Percentiles rank a stretch among this genome's conserved stretches.
Conservation (phyloP, 2,797 vertebrate genomes). For the Acropternis orthonyx region DNA sequence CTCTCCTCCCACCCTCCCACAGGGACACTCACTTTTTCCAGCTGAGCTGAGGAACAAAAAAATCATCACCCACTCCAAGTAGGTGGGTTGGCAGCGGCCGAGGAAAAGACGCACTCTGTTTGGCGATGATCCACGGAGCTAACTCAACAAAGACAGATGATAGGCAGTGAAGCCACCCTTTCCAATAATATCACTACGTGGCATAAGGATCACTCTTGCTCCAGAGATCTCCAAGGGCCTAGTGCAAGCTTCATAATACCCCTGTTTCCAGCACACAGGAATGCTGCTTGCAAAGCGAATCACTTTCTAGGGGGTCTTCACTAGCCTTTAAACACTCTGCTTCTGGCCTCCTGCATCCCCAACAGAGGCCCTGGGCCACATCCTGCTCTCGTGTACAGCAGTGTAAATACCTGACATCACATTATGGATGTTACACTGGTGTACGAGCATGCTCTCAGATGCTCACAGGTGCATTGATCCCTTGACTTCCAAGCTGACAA, state of each 20-base stretch:
- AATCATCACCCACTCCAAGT: constrained; percentile 40
- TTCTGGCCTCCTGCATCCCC: background rate
- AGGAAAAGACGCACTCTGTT: constrained; percentile 11
- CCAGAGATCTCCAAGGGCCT: background rate
- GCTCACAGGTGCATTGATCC: accelerated
- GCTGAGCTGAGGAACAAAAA: constrained; percentile 45
- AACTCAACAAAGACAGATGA: constrained; percentile 44
- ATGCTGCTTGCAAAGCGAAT: background rate
- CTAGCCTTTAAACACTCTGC: background rate
- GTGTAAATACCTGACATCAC: background rate
- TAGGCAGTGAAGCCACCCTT: background rate
- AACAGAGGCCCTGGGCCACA: background rate
- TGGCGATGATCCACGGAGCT: background rate
- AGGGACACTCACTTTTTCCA: constrained; percentile 31
- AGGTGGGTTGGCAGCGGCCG: background rate
- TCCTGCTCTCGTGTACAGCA: accelerated
- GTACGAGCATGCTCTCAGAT: accelerated
- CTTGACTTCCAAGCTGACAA: background rate
- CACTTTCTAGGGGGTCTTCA: background rate
- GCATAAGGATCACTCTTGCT: background rate
- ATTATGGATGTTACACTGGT: accelerated
- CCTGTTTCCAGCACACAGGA: background rate
- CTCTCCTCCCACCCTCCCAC: constrained; percentile 41
- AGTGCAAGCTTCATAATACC: background rate
- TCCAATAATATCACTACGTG: background rate